Evolutionary conservation across 2,113 vertebrate species (phyloP).

Genomic region (Excalfactoria chinensis): DNA sequence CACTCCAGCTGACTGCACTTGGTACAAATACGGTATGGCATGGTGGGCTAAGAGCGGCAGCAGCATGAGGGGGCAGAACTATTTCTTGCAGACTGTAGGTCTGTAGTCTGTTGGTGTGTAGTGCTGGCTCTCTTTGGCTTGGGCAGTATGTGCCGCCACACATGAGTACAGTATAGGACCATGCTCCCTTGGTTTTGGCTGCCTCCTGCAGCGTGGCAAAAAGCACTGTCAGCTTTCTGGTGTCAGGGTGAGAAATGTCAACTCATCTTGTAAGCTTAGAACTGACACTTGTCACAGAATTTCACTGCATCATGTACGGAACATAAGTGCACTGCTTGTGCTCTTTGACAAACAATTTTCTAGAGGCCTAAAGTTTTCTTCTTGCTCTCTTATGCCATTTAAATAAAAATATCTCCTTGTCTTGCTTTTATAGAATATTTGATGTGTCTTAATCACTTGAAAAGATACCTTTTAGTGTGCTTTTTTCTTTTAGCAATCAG

Average conservation of each 20-base stretch:
- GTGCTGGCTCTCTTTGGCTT: not conserved
- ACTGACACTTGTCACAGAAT: not conserved
- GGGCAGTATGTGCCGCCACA: not conserved
- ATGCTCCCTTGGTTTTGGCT: not conserved
- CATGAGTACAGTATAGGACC: not conserved
- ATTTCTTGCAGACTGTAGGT: not conserved
- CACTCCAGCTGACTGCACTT: not conserved
- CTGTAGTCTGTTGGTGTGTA: accelerated
- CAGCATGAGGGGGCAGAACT: not conserved
- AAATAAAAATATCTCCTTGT: not conserved
- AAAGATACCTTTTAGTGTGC: not conserved
- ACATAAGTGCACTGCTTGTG: not conserved
- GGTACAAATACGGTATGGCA: not conserved
- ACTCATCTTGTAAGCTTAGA: not conserved
- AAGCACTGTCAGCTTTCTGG: not conserved
- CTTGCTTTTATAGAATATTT: not conserved
- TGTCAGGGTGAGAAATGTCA: not conserved
- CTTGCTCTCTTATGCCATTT: not conserved
- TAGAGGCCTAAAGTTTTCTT: not conserved
- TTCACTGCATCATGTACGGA: not conserved
- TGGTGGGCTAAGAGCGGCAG: not conserved
- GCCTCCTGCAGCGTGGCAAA: not conserved
- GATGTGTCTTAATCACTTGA: not conserved
- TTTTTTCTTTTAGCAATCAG: not conserved
- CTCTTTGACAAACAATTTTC: not conserved